Evolutionary conservation across 1,140 invertebrate genomes (phyloP), one percentile per base, ranked within the genome.

Genomic region (Gonioctena quinquepunctata): DNA sequence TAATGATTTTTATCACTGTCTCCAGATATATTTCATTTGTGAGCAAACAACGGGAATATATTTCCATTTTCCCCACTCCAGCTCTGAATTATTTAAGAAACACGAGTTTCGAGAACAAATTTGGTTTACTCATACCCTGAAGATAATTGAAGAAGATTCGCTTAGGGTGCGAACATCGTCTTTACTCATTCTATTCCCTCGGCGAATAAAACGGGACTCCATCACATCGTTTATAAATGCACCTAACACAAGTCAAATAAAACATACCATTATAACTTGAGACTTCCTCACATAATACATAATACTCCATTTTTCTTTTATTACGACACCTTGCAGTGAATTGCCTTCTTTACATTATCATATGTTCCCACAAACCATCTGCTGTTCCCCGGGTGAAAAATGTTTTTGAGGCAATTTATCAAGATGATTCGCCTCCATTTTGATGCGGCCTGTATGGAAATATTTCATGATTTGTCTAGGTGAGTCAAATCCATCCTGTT

Each of bases 221-320:
- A 72, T 28, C 64, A 42, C 72, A 64, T 67, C 72, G 56, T 68
- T 70, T 67, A 56, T 65, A 54, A 72, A 69, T 68, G 66, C 70
- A 49, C 25, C 71, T 7, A 73, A 70, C 49, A 67, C 57, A 70
- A 70, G 54, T 73, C 68, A 73, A 73, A 73, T 73, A 73, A 70
- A 73, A 69, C 69, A 73, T 73, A 57, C 69, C 68, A 70, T 73
- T 70, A 73, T 70, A 73, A 73, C 57, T 67, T 73, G 42, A 72
- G 62, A 69, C 61, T 68, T 62, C 71, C 56, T 70, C 62, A 66
- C 64, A 69, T 70, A 42, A 73, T 73, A 66, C 64, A 69, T 70
- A 42, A 73, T 73, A 73, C 66, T 69, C 63, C 66, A 69, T 63
- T 54, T 62, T 62, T 42, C 60, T 62, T 62, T 62, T 42, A 62